Conservation (phyloP, 2,888 invertebrate genomes). For the Homarus gammarus region DNA sequence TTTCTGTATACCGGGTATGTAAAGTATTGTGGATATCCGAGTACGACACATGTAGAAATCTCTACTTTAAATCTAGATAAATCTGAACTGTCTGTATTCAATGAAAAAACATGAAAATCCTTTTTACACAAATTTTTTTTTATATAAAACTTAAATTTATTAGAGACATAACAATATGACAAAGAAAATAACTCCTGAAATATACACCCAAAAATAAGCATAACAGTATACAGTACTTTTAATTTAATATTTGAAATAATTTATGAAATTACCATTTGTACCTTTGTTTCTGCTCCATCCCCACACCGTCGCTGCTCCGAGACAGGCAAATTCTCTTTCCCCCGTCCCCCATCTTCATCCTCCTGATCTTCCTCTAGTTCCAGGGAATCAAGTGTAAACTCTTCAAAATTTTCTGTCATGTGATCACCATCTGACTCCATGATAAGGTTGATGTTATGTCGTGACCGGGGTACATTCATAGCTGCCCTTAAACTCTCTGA, state of each 20-base stretch:
- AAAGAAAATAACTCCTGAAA: no score
- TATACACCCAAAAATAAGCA: no score
- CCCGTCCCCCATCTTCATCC: slow-evolving; percentile 48
- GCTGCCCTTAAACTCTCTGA: slow-evolving; percentile 79
- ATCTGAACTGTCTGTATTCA: no score
- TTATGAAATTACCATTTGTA: slow-evolving; percentile 14
- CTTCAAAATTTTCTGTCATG: slow-evolving; percentile 88
- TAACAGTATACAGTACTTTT: no score
- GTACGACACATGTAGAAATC: no score
- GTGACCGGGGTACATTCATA: slow-evolving; percentile 82
- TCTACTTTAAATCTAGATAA: no score
- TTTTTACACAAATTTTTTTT: no score
- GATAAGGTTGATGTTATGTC: slow-evolving; percentile 74
- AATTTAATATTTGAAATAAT: not conserved
- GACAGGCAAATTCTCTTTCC: slow-evolving; percentile 69
- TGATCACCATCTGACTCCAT: slow-evolving; percentile 84
- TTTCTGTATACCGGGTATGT: no score
- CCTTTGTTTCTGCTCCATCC: slow-evolving; percentile 73
- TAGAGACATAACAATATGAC: no score
- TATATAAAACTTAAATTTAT: no score
- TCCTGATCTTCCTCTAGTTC: slow-evolving; percentile 76
- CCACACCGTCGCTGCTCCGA: slow-evolving; percentile 57
- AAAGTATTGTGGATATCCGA: no score
- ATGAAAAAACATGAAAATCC: no score
- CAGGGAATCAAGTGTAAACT: slow-evolving; percentile 85